These are phyloP conservation scores for Tragelaphus imberbis DNA, from an alignment of 2,113 vertebrate genomes.

Conservation along the genomic window DNA sequence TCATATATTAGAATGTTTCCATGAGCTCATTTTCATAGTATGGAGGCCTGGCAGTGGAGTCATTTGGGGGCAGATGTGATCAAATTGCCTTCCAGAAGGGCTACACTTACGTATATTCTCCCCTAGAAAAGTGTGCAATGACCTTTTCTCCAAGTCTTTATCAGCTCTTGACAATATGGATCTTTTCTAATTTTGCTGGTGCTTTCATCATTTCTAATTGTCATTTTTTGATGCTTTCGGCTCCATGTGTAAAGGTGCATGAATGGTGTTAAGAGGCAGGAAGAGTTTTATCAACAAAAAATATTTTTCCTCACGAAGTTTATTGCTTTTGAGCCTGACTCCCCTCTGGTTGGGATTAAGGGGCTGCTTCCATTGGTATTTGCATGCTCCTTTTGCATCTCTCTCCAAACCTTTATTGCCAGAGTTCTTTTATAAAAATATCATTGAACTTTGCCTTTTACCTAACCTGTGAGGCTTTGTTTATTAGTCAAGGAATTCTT, in stretches of 20 bases:
- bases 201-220: background rate
- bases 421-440: background rate
- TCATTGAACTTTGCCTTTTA: background rate
- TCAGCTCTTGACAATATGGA: rapidly evolving
- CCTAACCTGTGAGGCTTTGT: background rate
- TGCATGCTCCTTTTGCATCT: background rate
- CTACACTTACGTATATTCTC: rapidly evolving
- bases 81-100: background rate
- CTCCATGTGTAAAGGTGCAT: background rate
- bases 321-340: background rate
- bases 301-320: background rate
- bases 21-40: background rate
- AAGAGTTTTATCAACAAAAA: background rate
- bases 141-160: background rate
- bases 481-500: background rate
- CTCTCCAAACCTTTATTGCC: background rate
- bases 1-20: background rate
- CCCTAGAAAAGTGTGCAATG: background rate
- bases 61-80: background rate
- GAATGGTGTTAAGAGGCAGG: no score
- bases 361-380: background rate
- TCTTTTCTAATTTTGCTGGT: background rate
- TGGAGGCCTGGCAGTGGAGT: background rate
- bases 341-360: background rate
- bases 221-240: background rate